Evolutionary conservation across 1,140 invertebrate species (phyloP).

Genomic region (Drosophila takahashii): DNA sequence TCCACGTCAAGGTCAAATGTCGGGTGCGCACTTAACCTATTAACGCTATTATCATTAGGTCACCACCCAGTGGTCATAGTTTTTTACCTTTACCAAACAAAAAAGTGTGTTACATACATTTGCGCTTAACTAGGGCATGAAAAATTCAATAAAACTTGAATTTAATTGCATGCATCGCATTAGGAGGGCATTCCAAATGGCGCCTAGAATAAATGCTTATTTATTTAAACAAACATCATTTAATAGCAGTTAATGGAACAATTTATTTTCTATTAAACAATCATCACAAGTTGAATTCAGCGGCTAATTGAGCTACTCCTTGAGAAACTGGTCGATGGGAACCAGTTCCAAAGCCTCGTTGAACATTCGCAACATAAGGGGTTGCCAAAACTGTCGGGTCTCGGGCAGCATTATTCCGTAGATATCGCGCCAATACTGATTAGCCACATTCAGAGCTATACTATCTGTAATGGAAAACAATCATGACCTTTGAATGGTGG

Average conservation of each 20-base stretch:
- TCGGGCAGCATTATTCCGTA: slow-evolving; percentile 77
- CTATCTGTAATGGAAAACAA: slow-evolving; percentile 55
- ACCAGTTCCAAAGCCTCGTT: slow-evolving; percentile 68
- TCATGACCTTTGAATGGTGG: not conserved
- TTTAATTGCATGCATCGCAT: slow-evolving; percentile 18
- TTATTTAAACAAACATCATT: slow-evolving; percentile 23
- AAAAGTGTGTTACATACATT: slow-evolving; percentile 35
- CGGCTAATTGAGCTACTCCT: slow-evolving; percentile 22
- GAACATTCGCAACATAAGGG: slow-evolving; percentile 60
- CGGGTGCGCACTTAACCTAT: slow-evolving; percentile 53
- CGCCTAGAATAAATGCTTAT: slow-evolving; percentile 22
- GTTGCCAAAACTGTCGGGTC: slow-evolving; percentile 73
- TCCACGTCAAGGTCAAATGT: slow-evolving; percentile 45
- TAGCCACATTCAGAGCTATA: slow-evolving; percentile 72
- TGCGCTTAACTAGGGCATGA: slow-evolving; percentile 65
- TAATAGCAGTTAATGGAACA: slow-evolving; percentile 17
- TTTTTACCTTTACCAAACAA: slow-evolving; percentile 9
- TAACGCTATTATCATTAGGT: slow-evolving; percentile 33
- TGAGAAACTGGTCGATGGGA: slow-evolving; percentile 69
- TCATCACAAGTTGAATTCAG: slow-evolving; percentile 33
- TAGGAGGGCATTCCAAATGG: slow-evolving; percentile 22
- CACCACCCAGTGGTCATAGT: slow-evolving; percentile 19
- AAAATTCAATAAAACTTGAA: slow-evolving; percentile 46
- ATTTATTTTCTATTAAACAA: slow-evolving; percentile 25
- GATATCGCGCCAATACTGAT: slow-evolving; percentile 82